Base-by-base conservation (phyloP, 2,888 invertebrate species). In the Peribatodes rhomboidaria region DNA sequence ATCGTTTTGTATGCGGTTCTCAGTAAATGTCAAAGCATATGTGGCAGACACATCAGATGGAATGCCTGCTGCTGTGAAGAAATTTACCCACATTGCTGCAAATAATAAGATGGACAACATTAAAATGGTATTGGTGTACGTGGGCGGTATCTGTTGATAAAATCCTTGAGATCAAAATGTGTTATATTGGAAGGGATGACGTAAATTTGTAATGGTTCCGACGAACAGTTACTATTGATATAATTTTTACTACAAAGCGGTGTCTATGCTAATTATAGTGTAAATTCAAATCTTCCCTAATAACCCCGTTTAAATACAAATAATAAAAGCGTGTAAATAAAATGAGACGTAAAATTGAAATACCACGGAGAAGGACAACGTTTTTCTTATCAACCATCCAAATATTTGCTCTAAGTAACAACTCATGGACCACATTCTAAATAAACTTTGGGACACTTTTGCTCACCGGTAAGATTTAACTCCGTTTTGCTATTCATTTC, bases 11-110 rank as follows among this genome's bases (percentile, higher is more conserved):
- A 98, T 98, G 31, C 98, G 94, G 86, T 98, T 97, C 80, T 98
- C 97, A 0, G 96, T 95, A 83, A 98, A 98, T 8, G 96, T 96
- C 20, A 97, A 94, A 0, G 98, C 98, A 87, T 98, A 98, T 63
- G 96, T 96, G 0, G 97, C 97, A 0, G 97, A 96, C 54, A 96
- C 96, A 50, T 96, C 96, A 0, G 96, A 94, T 0, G 97, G 97
- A 70, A 98, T 96, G 1, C 98, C 97, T 11, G 98, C 97, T 44
- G 96, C 95, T 57, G 95, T 95, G 90, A 98, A 98, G 83, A 98
- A 98, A 76, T 95, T 96, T 33, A 98, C 96, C 98, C 98, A 98
- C 85, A 95, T 93, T 49, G 94, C 96, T 96, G 75, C 1, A 62
- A 62, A 27, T 11, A 22, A 37, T 13, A 35, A 35, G 1, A 7